Conservation (phyloP, 2,113 vertebrate species). For the Choloepus hoffmanni region DNA sequence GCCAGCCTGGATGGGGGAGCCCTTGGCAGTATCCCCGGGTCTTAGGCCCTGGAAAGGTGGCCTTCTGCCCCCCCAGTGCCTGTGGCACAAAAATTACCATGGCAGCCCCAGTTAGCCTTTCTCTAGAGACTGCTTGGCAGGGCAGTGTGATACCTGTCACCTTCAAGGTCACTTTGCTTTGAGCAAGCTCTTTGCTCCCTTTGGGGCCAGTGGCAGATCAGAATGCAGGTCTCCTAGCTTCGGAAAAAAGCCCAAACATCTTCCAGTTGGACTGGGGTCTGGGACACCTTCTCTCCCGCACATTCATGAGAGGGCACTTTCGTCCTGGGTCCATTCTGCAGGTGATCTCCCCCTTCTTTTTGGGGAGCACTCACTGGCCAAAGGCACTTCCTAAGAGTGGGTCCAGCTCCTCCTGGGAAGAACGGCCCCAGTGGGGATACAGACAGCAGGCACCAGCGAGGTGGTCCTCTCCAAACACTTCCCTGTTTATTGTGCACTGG, state of each 20-base stretch:
- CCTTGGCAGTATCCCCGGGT: not conserved
- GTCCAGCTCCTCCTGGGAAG: not conserved
- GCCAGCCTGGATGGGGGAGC: not conserved
- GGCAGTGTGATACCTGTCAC: not conserved
- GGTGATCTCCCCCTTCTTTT: not conserved
- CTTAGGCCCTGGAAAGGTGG: not conserved
- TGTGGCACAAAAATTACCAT: not conserved
- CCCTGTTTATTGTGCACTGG: not conserved
- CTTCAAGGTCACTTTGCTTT: conserved; percentile 21
- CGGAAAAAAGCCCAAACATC: not conserved
- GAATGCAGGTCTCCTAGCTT: not conserved
- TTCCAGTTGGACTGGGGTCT: not conserved
- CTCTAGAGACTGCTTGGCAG: not conserved
- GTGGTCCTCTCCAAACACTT: not conserved
- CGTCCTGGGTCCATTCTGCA: not conserved
- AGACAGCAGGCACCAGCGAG: not conserved
- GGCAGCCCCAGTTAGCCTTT: not conserved
- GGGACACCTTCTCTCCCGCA: not conserved
- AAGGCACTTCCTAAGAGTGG: not conserved
- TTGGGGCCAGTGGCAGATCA: not conserved
- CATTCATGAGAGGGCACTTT: not conserved
- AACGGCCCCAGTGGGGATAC: not conserved
- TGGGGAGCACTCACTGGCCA: not conserved
- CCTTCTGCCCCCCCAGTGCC: not conserved
- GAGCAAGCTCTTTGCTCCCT: conserved; percentile 10